Evolutionary conservation across 1,140 invertebrate species (phyloP).

Genomic region (Drosophila kepulauana): DNA sequence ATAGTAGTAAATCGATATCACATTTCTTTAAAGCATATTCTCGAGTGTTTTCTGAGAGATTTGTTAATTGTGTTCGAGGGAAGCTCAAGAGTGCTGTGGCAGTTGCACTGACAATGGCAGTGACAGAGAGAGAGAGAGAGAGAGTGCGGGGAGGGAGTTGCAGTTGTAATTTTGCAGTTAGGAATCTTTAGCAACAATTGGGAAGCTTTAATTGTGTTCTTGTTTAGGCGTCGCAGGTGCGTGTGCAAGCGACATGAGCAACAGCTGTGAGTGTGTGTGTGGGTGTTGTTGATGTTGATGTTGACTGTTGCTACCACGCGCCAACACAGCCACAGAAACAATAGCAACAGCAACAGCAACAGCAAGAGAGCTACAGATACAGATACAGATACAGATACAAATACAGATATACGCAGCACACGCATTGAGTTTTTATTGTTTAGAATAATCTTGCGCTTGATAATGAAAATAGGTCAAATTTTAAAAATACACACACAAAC

Average conservation of each 20-base stretch:
- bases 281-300: conserved; percentile 29
- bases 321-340: conserved; percentile 30
- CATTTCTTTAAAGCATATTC: too few species aligned
- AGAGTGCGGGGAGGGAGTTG: neutral
- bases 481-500: conserved; percentile 83
- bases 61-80: too few species aligned
- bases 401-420: conserved; percentile 45
- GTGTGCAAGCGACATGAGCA: conserved; percentile 28
- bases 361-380: conserved; percentile 19
- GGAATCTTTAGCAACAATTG: conserved; percentile 4
- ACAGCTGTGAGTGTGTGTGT: conserved; percentile 33
- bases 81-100: too few species aligned
- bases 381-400: conserved; percentile 18
- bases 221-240: conserved; percentile 36
- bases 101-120: too few species aligned
- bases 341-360: conserved; percentile 8
- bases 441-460: conserved; percentile 84
- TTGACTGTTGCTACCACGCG: conserved; percentile 57
- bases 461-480: conserved; percentile 84
- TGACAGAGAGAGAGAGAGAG: too few species aligned
- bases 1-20: too few species aligned
- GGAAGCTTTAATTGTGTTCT: conserved; percentile 12
- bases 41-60: too few species aligned
- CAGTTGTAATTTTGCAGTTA: conserved; percentile 7
- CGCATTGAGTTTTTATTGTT: conserved; percentile 71